Conservation (phyloP, 2,113 vertebrate species). For the Cervus canadensis region DNA sequence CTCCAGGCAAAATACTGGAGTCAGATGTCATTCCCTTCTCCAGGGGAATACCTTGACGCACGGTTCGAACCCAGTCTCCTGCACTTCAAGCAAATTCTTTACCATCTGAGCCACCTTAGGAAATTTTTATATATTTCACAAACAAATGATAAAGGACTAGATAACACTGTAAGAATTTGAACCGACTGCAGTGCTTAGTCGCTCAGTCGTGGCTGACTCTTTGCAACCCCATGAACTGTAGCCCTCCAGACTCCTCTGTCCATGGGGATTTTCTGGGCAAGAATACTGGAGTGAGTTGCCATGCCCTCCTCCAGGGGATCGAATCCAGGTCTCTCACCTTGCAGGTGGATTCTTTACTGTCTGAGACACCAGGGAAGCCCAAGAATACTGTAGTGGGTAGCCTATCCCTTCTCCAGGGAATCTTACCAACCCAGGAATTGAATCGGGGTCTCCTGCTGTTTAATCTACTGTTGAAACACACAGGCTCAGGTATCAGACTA, state of each 20-base stretch:
- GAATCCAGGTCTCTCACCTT: neutral
- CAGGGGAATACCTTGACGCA: neutral
- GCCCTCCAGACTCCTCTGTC: neutral
- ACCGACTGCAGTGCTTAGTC: neutral
- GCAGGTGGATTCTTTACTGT: neutral
- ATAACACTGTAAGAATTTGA: neutral
- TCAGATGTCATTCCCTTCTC: neutral
- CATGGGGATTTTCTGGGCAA: neutral
- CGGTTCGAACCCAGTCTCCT: neutral
- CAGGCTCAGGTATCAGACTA: neutral
- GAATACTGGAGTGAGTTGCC: neutral
- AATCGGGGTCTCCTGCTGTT: neutral
- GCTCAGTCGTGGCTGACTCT: neutral
- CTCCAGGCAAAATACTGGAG: neutral
- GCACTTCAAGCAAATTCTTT: neutral
- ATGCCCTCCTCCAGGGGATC: neutral
- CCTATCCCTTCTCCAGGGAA: neutral
- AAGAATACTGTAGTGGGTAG: neutral
- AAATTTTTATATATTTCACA: neutral
- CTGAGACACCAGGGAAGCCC: neutral
- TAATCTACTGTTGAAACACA: neutral
- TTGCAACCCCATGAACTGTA: neutral
- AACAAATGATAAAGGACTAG: neutral
- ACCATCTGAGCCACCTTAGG: neutral
- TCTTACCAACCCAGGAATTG: neutral